Evolutionary conservation across 92 coral and sea anemone genomes (phyloP).

Genomic region (Montipora capitata): DNA sequence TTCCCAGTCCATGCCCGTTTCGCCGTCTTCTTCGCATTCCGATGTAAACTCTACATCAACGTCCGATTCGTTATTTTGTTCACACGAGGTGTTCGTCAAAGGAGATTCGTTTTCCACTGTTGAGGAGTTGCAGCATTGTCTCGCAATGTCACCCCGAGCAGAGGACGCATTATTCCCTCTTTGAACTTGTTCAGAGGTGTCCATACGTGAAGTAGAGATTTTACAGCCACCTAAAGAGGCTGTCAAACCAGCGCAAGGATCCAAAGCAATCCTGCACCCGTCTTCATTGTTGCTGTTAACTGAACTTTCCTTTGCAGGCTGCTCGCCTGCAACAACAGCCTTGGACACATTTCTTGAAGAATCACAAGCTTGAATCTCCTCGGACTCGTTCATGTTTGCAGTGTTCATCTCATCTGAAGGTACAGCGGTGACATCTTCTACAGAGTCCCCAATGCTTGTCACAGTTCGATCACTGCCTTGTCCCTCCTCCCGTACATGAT

Average conservation of each 20-base stretch:
- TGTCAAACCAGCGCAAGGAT: not conserved
- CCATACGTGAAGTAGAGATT: not conserved
- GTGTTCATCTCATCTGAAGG: not conserved
- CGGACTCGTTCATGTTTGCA: not conserved
- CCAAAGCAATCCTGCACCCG: not conserved
- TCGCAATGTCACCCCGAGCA: too few species aligned
- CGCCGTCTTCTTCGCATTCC: slow-evolving; percentile 5
- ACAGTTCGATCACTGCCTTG: not conserved
- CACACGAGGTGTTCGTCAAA: not conserved
- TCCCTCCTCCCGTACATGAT: not conserved
- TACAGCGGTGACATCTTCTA: not conserved
- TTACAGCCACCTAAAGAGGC: not conserved
- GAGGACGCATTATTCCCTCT: not conserved
- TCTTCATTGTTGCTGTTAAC: not conserved
- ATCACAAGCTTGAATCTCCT: not conserved
- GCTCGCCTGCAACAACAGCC: not conserved
- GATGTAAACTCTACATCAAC: not conserved
- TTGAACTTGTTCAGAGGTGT: not conserved
- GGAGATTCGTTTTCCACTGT: not conserved
- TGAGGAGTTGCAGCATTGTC: not conserved
- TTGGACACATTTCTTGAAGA: not conserved
- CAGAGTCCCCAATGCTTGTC: not conserved
- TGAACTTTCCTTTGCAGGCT: not conserved
- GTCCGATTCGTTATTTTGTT: not conserved
- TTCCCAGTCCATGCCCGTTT: slow-evolving; percentile 31